Percentiles rank a stretch among this genome's conserved stretches.
These are phyloP conservation scores for Meles meles DNA, from an alignment of 2,113 vertebrate genomes.

Conservation along the genomic window DNA sequence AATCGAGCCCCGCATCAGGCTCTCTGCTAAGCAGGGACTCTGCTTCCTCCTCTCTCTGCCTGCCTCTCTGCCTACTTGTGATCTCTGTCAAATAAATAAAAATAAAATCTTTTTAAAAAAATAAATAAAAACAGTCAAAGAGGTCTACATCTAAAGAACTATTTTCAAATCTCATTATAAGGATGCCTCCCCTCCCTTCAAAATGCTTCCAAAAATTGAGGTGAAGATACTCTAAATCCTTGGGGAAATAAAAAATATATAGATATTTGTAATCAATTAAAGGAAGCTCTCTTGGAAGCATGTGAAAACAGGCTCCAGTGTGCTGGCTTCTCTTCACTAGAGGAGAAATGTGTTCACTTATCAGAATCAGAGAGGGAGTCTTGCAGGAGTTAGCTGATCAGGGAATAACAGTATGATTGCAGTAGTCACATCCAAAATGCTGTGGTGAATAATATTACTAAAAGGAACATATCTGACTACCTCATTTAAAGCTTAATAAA, in stretches of 20 bases:
- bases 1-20: too few relatives aligned
- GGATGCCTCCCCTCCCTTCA: background rate
- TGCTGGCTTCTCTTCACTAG: background rate
- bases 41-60: too few relatives aligned
- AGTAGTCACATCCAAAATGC: background rate
- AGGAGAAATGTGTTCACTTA: background rate
- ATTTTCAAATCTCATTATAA: background rate
- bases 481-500: background rate
- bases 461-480: background rate
- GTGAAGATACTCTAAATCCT: background rate
- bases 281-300: background rate
- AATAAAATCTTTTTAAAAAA: too few relatives aligned
- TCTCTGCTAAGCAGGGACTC: too few relatives aligned
- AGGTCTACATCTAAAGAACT: background rate
- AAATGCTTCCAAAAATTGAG: slow-evolving; percentile 11
- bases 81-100: too few relatives aligned
- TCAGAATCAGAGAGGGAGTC: background rate
- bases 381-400: background rate
- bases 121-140: background rate
- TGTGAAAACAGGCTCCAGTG: background rate
- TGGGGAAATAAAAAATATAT: background rate
- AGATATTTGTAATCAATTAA: background rate
- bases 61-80: too few relatives aligned
- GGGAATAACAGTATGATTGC: background rate
- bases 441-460: background rate